These are phyloP conservation scores for Meriones psammophilus DNA, from an alignment of 2,797 vertebrate species.

Conservation along the genomic window DNA sequence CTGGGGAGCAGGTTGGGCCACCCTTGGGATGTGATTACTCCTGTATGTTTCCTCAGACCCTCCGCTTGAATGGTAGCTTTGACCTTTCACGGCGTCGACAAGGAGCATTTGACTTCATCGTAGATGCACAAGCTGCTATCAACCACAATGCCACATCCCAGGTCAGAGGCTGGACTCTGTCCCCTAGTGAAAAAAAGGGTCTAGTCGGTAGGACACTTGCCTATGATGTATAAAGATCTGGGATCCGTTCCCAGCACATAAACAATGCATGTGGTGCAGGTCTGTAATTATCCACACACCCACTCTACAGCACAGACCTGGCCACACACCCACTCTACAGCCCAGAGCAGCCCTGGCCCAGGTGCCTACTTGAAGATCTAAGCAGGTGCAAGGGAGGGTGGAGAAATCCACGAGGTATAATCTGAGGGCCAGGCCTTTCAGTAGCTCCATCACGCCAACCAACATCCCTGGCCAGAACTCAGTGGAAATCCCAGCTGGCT, in stretches of 20 bases:
- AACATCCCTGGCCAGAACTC: neutral
- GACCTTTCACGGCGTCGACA: slow-evolving; percentile 84
- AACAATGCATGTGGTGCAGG: neutral
- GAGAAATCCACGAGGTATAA: neutral
- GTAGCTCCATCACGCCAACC: neutral
- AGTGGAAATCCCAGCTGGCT: neutral
- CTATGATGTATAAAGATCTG: neutral
- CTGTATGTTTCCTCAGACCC: slow-evolving; percentile 90
- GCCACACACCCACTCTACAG: no score
- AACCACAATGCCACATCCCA: slow-evolving; percentile 87
- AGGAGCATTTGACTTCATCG: slow-evolving; percentile 86
- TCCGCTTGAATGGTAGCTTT: slow-evolving; percentile 88
- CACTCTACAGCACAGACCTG: no score
- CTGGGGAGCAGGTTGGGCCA: neutral
- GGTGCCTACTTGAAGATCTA: neutral
- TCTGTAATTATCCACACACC: neutral
- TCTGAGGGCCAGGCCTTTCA: neutral
- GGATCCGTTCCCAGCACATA: neutral
- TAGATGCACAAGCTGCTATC: slow-evolving; percentile 85
- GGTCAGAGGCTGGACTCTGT: slow-evolving; percentile 84
- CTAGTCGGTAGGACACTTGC: neutral
- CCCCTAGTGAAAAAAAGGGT: neutral
- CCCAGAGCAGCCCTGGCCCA: neutral
- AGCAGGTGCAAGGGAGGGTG: neutral
- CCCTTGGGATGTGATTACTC: neutral